A percentile compares a stretch with the other conserved stretches of the same genome.
Conservation (phyloP, 2,113 vertebrate species). For the Trogon surrucura region DNA sequence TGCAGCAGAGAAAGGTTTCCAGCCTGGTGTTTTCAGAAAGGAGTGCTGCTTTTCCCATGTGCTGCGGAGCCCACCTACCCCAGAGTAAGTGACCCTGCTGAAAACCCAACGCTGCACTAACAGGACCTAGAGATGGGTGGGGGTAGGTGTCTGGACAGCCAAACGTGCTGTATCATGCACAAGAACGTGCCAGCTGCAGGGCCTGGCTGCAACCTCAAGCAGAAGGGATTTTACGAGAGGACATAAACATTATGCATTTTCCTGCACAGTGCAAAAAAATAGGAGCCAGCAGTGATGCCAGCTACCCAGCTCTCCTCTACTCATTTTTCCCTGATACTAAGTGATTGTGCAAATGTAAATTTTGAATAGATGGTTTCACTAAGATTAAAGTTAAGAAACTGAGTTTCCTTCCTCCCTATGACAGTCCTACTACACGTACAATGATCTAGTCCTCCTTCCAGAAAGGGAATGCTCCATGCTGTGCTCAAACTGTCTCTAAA, state of each 20-base stretch:
- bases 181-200: not conserved
- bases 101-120: not conserved
- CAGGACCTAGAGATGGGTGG: not conserved
- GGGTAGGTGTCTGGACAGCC: not conserved
- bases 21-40: not conserved
- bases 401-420: not conserved
- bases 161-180: not conserved
- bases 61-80: not conserved
- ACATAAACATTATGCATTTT: not conserved
- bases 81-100: not conserved
- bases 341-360: not conserved
- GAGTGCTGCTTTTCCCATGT: accelerated
- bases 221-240: not conserved
- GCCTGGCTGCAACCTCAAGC: not conserved
- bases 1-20: not conserved
- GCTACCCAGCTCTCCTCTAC: not conserved
- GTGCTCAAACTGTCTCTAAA: not conserved
- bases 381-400: not conserved
- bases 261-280: not conserved
- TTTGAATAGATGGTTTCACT: not conserved
- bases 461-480: not conserved
- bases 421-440: not conserved
- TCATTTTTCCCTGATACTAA: not conserved
- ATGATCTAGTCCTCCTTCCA: not conserved
- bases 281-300: not conserved